Evolutionary conservation across 1,140 invertebrate genomes (phyloP), one percentile per base, ranked within the genome.

Genomic region (Caenorhabditis tropicalis): DNA sequence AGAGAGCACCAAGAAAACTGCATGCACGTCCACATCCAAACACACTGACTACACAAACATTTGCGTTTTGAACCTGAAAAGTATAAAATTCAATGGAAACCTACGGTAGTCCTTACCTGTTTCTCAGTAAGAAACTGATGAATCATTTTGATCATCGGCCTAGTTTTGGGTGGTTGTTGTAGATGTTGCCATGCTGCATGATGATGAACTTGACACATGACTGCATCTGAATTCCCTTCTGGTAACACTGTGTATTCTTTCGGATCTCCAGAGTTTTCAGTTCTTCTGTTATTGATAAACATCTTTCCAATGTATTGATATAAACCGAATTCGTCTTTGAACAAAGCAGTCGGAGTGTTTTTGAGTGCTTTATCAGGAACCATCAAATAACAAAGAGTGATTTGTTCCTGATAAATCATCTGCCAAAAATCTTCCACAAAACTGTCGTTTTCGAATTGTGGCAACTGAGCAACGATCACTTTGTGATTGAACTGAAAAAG

Each of bases 361-460:
- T 74, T 74, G 12, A 74, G 36, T 24, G 21, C n/a, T 10, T 74
- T 46, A 24, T 74, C 65, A 1, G 65, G 65, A 24, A 74, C 65
- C 65, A 74, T 74, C n/a, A 74, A 24, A n/a, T 74, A 74, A 2
- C 43, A 33, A 3, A 74, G 36, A 43, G 27, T 39, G 27, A 74
- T 74, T n/a, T 74, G 65, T 74, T 74, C 65, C n/a, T 74, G 65
- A n/a, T 74, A 74, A n/a, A 74, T 74, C 65, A 74, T 74, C 36
- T 74, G 36, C 65, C 65, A 74, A 31, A 74, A 74, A 24, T 74
- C 65, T 46, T 74, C 65, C 6, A 74, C 65, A 15, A 74, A 74
- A 74, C 65, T 74, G 5, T 74, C 65, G 15, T 74, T 43, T 27
- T 74, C 65, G 12, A 74, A 27, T 46, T 74, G 65, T 2, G 65